Conservation (phyloP, 2,888 invertebrate species). For the Lithodes maja region DNA sequence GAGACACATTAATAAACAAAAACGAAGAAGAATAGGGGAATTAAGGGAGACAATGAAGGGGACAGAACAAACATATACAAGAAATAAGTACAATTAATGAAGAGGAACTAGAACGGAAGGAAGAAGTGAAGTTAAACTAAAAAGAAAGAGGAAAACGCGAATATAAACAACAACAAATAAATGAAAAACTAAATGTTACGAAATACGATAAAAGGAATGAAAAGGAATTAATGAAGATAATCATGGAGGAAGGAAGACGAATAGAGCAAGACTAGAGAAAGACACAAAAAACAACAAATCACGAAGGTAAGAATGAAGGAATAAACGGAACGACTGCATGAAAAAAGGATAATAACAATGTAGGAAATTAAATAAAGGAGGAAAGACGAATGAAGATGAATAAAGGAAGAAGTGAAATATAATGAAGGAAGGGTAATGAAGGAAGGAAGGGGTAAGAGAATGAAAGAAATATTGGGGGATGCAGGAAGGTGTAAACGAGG, state of each 20-base stretch:
- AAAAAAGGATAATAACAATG: neutral
- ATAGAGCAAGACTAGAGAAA: neutral
- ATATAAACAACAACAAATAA: too few species aligned
- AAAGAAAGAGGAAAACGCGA: too few species aligned
- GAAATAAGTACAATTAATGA: too few species aligned
- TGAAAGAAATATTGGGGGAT: neutral
- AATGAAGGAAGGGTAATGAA: neutral
- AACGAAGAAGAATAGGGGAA: too few species aligned
- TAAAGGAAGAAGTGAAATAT: neutral
- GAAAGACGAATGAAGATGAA: neutral
- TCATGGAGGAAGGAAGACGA: neutral
- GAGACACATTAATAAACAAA: too few species aligned
- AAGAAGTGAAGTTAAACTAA: too few species aligned
- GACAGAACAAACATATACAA: too few species aligned
- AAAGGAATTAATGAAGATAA: too few species aligned
- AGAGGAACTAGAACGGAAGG: too few species aligned
- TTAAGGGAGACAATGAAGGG: too few species aligned
- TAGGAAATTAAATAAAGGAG: neutral
- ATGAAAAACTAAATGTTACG: too few species aligned
- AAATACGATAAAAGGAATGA: too few species aligned
- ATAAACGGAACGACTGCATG: neutral
- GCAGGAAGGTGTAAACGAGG: neutral
- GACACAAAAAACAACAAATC: neutral
- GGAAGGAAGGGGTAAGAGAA: neutral
- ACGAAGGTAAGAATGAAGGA: neutral